Percentiles rank a stretch among this genome's conserved stretches.
These are phyloP conservation scores for Apolygus lucorum DNA, from an alignment of 1,140 invertebrate species.

Conservation along the genomic window DNA sequence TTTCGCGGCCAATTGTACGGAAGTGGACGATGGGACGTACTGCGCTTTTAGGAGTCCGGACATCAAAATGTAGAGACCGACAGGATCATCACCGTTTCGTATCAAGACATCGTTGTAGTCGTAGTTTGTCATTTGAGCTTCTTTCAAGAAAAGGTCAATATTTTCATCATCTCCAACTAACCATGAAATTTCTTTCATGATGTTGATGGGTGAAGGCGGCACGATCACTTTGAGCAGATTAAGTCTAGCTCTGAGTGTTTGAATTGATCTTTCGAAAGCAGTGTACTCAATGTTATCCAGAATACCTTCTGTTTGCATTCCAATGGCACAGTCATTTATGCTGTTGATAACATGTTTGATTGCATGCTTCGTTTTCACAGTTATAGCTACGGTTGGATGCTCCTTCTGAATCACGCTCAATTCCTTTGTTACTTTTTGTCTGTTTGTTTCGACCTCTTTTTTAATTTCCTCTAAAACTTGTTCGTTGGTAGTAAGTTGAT, in stretches of 20 bases:
- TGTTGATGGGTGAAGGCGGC: not conserved
- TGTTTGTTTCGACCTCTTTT: not conserved
- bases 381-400: conserved; percentile 4
- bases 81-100: conserved; percentile 8
- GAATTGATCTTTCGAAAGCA: not conserved
- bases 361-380: conserved; percentile 18
- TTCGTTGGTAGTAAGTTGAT: conserved; percentile 11
- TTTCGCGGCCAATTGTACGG: not conserved
- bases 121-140: not conserved
- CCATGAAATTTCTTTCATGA: conserved; percentile 19
- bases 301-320: conserved; percentile 17
- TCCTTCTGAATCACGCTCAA: conserved; percentile 1
- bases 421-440: conserved; percentile 1
- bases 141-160: not conserved
- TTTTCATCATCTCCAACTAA: conserved; percentile 1
- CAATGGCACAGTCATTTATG: conserved; percentile 13
- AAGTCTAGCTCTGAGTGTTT: not conserved
- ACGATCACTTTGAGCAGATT: not conserved
- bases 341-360: conserved; percentile 18
- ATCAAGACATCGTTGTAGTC: conserved; percentile 17
- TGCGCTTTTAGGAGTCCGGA: conserved; percentile 10
- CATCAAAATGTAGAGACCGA: conserved; percentile 7
- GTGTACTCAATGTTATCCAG: conserved; percentile 18
- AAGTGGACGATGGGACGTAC: conserved; percentile 1
- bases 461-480: not conserved